Conservation (phyloP, 2,113 vertebrate species). For the Passer montanus region DNA sequence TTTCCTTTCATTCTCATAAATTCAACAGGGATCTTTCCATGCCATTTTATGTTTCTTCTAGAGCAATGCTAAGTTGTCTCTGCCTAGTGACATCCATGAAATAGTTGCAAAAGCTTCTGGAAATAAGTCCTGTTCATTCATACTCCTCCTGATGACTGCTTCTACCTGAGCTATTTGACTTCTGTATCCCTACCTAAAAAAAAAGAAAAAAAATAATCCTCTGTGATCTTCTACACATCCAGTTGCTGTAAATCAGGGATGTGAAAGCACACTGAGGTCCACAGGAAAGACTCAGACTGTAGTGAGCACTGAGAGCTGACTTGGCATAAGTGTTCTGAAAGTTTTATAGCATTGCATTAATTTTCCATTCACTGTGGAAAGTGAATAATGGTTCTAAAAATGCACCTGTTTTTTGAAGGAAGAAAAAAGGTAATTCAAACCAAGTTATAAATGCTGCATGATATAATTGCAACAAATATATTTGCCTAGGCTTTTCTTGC, state of each 20-base stretch:
- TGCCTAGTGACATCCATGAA: background rate
- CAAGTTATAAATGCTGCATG: background rate
- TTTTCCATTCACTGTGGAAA: constrained; percentile 23
- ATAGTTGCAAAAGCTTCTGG: background rate
- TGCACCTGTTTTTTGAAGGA: background rate
- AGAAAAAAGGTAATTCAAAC: background rate
- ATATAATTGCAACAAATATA: constrained; percentile 3
- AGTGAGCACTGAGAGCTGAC: background rate
- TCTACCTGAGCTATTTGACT: background rate
- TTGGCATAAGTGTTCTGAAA: background rate
- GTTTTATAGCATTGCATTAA: constrained; percentile 15
- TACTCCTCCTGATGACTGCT: background rate
- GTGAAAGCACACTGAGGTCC: background rate
- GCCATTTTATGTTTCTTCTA: constrained; percentile 5
- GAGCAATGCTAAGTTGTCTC: background rate
- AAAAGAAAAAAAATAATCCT: background rate
- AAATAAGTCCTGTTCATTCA: background rate
- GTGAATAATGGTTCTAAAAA: constrained; percentile 31
- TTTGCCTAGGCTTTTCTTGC: constrained; percentile 20
- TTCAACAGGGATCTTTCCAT: background rate
- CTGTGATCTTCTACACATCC: background rate
- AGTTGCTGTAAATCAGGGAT: background rate
- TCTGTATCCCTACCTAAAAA: background rate
- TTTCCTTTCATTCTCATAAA: background rate
- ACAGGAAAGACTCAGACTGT: background rate